Evolutionary conservation across 1,140 invertebrate species (phyloP), one percentile per base, ranked within the genome.

Genomic region (Frieseomelitta varia): DNA sequence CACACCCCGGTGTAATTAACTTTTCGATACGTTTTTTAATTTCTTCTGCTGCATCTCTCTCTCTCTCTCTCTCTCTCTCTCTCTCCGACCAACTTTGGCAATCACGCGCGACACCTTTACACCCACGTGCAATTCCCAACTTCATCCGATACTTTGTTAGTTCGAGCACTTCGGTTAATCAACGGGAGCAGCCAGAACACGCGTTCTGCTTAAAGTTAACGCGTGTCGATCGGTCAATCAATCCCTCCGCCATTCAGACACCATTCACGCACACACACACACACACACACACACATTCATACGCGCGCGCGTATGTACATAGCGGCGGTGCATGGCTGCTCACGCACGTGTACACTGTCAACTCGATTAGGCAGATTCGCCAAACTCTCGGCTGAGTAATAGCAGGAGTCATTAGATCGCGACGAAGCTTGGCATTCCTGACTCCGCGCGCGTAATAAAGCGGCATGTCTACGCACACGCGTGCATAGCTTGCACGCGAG

Each of bases 181-280:
- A 55, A 53, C 61, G 15, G 21, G 21, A 53, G 71, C 55, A 14
- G 11, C 34, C 12, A 4, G 10, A 27, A 53, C 69, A 81, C 30
- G 21, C 71, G 24, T 53, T 65, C 12, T 24, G 39, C 47, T 67
- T 81, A 61, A 65, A 53, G 69, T 79, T 85, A 84, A 90, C 81
- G 73, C 76, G 84, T 47, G 39, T 53, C 84, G 84, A 91, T 90
- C 87, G 86, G 88, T 91, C 87, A 83, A 91, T 91, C 88, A 82
- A 81, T 90, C 53, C 78, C 68, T 53, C 72, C 65, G 55, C 51
- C 63, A 58, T 17, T 21, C 51, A 19, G 27, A 19, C 21, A 27
- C 17, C 12, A 11, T 47, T 47, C 39, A 47, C 0, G 4, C 47
- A 21, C 75, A 11, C n/a, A 27, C 24, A 30, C 30, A 24, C 47